phyloP scores from a whole-genome alignment of 2,113 vertebrate species.

The Condylura cristata region DNA sequence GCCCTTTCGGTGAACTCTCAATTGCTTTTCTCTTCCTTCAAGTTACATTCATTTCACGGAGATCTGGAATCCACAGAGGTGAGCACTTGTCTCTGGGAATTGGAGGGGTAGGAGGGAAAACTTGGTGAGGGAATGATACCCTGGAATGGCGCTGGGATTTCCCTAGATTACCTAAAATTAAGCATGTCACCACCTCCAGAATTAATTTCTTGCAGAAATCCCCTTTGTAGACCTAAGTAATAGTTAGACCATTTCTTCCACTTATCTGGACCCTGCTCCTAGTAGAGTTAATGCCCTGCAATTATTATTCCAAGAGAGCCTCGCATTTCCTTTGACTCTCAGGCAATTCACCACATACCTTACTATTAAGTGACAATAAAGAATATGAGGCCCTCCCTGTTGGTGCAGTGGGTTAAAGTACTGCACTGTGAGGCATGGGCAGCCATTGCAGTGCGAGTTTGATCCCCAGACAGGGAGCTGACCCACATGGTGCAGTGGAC shows the following conservation, averaged over 20 bases:
- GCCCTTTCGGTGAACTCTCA: background rate
- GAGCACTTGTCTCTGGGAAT: background rate
- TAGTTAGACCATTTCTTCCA: background rate
- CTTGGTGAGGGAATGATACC: background rate
- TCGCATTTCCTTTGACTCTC: background rate
- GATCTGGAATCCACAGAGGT: background rate
- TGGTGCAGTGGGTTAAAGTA: too few relatives aligned
- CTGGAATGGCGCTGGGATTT: background rate
- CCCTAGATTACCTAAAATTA: conserved; percentile 4
- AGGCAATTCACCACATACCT: background rate
- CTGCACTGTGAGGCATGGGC: too few relatives aligned
- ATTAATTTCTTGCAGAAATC: background rate
- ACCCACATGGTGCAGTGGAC: too few relatives aligned
- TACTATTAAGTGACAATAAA: background rate
- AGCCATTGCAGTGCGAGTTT: too few relatives aligned
- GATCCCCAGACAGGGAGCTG: too few relatives aligned
- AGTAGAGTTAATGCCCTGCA: background rate
- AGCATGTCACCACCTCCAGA: background rate
- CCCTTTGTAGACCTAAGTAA: background rate
- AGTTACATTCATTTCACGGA: background rate
- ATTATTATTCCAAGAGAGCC: background rate
- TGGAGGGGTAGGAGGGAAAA: background rate
- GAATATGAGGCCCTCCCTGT: background rate
- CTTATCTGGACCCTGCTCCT: background rate
- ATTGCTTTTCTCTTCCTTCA: background rate